Base-by-base conservation (phyloP, 2,888 invertebrate genomes). In the Rosalia funebris region DNA sequence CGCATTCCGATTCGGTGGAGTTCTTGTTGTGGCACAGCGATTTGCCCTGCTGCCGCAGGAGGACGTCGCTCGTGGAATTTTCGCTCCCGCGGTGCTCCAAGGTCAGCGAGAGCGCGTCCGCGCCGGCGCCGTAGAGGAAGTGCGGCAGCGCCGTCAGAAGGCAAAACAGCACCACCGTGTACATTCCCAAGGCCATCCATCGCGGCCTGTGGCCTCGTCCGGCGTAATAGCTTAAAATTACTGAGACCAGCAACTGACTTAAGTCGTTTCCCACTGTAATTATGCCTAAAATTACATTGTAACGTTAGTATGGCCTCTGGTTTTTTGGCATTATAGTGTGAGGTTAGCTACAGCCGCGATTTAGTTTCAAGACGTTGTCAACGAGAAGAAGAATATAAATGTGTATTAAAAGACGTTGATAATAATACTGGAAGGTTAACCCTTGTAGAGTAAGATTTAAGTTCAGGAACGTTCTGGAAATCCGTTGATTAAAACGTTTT, bases 221-320 rank as follows among this genome's bases (percentile, higher is more conserved):
- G 14, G 88, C 89, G 75, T 90, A 90, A 73, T 90, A 90, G 62
- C 88, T 88, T 60, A 91, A 77, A 15, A 88, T 83, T 11, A 88
- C 84, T 1, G 89, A 88, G 20, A 88, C 86, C 66, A 90, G 82
- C 57, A 90, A 82, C 76, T 88, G 88, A 71, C 89, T 90, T 64
- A 91, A 87, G 76, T 91, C 91, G 77, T 91, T 91, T 20, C 91
- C 91, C 60, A 90, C 88, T 44, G 88, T 86, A 68, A 90, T 89
- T 66, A 91, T 83, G 60, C 90, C 88, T 87, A 72, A 16, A 77
- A 76, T 44, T 44, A 14, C 10, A 41, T 46, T 25, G 3, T 25
- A 25, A n/a, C n/a, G n/a, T n/a, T n/a, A n/a, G n/a, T n/a, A n/a
- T n/a, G n/a, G n/a, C n/a, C n/a, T n/a, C n/a, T n/a, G n/a, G n/a